A percentile compares a stretch with the other conserved stretches of the same genome.
These are phyloP conservation scores for Rhimphoctona megacephalus DNA, from an alignment of 2,888 invertebrate species.

Conservation along the genomic window DNA sequence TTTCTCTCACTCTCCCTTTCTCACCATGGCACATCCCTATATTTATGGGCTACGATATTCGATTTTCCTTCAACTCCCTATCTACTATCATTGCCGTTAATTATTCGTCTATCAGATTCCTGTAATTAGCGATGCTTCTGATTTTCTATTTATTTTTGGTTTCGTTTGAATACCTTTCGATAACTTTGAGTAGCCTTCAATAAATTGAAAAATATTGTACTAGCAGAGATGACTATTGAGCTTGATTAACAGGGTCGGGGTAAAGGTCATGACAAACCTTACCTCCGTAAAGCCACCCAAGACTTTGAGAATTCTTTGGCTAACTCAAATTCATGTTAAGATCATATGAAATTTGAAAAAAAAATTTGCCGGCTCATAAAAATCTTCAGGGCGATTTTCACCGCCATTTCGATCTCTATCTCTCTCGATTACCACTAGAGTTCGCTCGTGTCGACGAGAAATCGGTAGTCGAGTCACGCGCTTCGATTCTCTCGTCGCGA, in stretches of 20 bases:
- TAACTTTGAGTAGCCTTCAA: background rate
- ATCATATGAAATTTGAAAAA: background rate
- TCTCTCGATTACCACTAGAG: slow-evolving; percentile 21
- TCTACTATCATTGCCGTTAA: slow-evolving; percentile 11
- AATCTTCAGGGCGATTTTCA: background rate
- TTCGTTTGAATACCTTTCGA: background rate
- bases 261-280: too few relatives aligned
- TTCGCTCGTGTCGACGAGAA: slow-evolving; percentile 52
- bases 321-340: background rate
- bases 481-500: slow-evolving; percentile 69
- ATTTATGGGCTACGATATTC: slow-evolving; percentile 24
- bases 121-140: background rate
- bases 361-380: background rate
- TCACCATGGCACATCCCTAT: background rate
- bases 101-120: slow-evolving; percentile 4
- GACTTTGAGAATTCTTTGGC: too few relatives aligned
- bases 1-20: background rate
- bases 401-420: background rate
- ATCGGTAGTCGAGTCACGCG: slow-evolving; percentile 77
- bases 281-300: too few relatives aligned
- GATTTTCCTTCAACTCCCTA: slow-evolving; percentile 26
- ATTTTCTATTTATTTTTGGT: background rate
- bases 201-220: background rate
- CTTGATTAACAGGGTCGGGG: background rate
- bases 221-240: background rate